Conservation (phyloP, 2,888 invertebrate species). For the Liodrosophila aerea region DNA sequence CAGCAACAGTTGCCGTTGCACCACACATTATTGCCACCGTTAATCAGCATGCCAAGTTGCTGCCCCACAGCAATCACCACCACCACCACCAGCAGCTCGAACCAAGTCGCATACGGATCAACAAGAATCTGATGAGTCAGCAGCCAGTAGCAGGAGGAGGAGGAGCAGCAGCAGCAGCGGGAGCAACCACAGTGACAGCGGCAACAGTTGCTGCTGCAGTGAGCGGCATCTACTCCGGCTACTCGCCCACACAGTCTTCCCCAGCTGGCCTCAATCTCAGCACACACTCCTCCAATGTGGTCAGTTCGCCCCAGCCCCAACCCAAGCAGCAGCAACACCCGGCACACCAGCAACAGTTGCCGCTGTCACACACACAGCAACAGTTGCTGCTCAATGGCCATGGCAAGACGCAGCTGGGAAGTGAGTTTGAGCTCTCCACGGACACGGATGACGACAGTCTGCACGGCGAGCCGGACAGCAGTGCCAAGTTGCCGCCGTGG, state of each 20-base stretch:
- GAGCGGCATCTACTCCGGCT: slow-evolving; percentile 54
- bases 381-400: slow-evolving; percentile 19
- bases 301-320: slow-evolving; percentile 75
- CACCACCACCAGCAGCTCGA: slow-evolving; percentile 68
- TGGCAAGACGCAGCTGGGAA: slow-evolving; percentile 70
- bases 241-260: slow-evolving; percentile 79
- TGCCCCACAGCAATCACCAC: slow-evolving; percentile 65
- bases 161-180: slow-evolving; percentile 50
- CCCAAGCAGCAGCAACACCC: slow-evolving; percentile 29
- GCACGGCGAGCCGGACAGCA: slow-evolving; percentile 82
- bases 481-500: slow-evolving; percentile 81
- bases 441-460: slow-evolving; percentile 88
- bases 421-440: slow-evolving; percentile 88
- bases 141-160: slow-evolving; percentile 46
- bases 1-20: slow-evolving; percentile 14
- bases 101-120: slow-evolving; percentile 81
- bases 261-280: slow-evolving; percentile 70
- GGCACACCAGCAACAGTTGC: slow-evolving; percentile 37
- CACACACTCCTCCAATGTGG: slow-evolving; percentile 79
- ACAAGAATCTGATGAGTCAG: slow-evolving; percentile 80
- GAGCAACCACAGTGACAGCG: slow-evolving; percentile 45
- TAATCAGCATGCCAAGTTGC: slow-evolving; percentile 80
- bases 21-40: slow-evolving; percentile 79
- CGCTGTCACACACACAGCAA: slow-evolving; percentile 25
- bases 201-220: slow-evolving; percentile 46